Percentiles rank a stretch among this genome's conserved stretches.
Conservation (phyloP, 2,888 invertebrate species). For the Scaptodrosophila latifasciaeformis region DNA sequence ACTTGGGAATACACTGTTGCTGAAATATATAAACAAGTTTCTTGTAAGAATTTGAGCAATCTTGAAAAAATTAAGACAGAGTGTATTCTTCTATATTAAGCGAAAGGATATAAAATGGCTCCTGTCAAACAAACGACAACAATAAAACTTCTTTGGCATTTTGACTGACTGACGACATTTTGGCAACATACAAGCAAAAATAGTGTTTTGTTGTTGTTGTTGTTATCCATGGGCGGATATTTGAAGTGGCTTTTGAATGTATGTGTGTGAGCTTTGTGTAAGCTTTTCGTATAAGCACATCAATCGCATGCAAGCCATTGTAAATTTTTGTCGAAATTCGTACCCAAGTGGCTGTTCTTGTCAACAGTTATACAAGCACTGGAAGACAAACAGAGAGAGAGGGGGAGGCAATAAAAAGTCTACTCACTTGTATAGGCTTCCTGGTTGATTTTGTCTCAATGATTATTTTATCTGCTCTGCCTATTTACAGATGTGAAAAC, state of each 20-base stretch:
- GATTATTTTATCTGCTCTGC: constrained; percentile 13
- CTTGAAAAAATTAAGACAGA: not conserved
- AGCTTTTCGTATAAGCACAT: constrained; percentile 33
- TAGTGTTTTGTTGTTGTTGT: constrained; percentile 2
- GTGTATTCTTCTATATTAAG: too few species aligned
- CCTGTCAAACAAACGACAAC: constrained; percentile 43
- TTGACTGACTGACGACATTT: constrained; percentile 34
- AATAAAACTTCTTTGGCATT: constrained; percentile 37
- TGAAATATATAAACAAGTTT: not conserved
- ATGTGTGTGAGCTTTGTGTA: constrained; percentile 3
- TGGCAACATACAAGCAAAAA: not conserved
- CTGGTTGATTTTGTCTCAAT: not conserved
- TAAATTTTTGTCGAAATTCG: not conserved
- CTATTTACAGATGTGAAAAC: constrained; percentile 89
- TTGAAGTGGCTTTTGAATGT: constrained; percentile 1
- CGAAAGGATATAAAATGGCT: too few species aligned
- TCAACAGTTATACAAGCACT: not conserved
- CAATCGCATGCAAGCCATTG: constrained; percentile 18
- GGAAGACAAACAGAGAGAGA: not conserved
- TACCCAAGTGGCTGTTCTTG: not conserved
- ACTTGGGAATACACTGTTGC: too few species aligned
- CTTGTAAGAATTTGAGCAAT: not conserved
- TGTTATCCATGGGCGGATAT: constrained; percentile 12
- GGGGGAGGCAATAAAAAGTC: too few species aligned
- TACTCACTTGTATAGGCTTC: not conserved